A percentile compares a stretch with the other conserved stretches of the same genome.
These are phyloP conservation scores for Brachystomella parvula DNA, from an alignment of 1,140 invertebrate genomes.

Conservation along the genomic window DNA sequence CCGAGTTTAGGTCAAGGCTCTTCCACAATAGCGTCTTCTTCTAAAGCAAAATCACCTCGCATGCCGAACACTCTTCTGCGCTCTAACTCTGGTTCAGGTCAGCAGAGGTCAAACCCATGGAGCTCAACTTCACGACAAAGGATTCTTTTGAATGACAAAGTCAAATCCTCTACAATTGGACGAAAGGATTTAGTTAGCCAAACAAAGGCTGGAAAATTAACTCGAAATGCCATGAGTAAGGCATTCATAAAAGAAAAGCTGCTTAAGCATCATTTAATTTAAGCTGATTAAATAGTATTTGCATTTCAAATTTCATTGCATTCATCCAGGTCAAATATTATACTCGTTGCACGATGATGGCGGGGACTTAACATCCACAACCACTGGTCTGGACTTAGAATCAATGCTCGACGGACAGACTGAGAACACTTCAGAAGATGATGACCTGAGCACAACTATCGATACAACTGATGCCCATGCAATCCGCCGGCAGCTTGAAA, in stretches of 20 bases:
- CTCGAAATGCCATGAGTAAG: conserved; percentile 36
- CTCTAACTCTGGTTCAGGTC: conserved; percentile 34
- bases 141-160: conserved; percentile 18
- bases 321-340: conserved; percentile 34
- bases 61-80: conserved; percentile 17
- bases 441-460: conserved; percentile 59
- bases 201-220: conserved; percentile 32
- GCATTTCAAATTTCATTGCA: neutral
- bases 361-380: conserved; percentile 67
- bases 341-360: conserved; percentile 51
- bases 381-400: conserved; percentile 68
- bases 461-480: conserved; percentile 57
- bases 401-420: conserved; percentile 63
- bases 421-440: conserved; percentile 52
- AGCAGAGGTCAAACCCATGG: conserved; percentile 19
- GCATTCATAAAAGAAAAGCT: no score
- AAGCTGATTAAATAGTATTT: neutral
- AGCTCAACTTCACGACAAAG: conserved; percentile 21
- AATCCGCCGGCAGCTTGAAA: conserved; percentile 72
- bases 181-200: conserved; percentile 28
- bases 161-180: conserved; percentile 21
- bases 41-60: conserved; percentile 31
- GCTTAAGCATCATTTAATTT: no score
- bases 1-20: conserved; percentile 17
- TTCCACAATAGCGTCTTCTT: neutral